Evolutionary conservation across 2,888 invertebrate species (phyloP), one percentile per base, ranked within the genome.

Genomic region (Drosophila recens): DNA sequence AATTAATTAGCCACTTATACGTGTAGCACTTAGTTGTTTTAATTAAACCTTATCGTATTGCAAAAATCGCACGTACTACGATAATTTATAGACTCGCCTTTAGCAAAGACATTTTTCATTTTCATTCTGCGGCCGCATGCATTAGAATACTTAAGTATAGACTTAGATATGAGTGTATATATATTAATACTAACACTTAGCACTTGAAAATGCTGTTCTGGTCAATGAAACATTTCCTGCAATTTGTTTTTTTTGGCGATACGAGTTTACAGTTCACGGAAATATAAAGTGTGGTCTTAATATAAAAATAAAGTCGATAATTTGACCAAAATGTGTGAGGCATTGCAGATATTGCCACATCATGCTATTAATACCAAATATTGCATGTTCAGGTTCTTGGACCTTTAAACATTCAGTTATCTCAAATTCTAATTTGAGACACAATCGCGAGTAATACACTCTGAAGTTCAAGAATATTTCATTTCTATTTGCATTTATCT

Each of bases 61-160:
- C 67, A 73, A 87, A 45, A 83, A 83, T 66, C 71, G 79, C 85
- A 85, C 88, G 85, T 85, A 88, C 72, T 61, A 30, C 17, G 79
- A 79, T 79, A 80, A 76, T 66, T 61, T 63, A 49, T 20, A 56
- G 45, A 53, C 58, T 58, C 40, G 51, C 4, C 57, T 67, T 53
- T 51, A 17, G 59, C 42, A 43, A 61, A 30, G 15, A 20, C 45
- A 13, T 45, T 45, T 45, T 45, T 45, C 23, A 43, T 45, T 11
- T 23, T 45, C 23, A 43, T 45, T 20, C 23, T 23, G 13, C 45
- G 45, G 11, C 13, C 45, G 27, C 43, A 36, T 17, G 33, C 20
- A 45, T 46, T 30, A 38, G n/a, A 46, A 40, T 49, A 33, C 57
- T 54, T 38, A 27, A 63, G 11, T 64, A 48, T 49, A 27, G 27